A percentile compares a stretch with the other conserved stretches of the same genome.
These are phyloP conservation scores for Meloidogyne floridensis DNA, from an alignment of 1,140 invertebrate species.

Conservation along the genomic window DNA sequence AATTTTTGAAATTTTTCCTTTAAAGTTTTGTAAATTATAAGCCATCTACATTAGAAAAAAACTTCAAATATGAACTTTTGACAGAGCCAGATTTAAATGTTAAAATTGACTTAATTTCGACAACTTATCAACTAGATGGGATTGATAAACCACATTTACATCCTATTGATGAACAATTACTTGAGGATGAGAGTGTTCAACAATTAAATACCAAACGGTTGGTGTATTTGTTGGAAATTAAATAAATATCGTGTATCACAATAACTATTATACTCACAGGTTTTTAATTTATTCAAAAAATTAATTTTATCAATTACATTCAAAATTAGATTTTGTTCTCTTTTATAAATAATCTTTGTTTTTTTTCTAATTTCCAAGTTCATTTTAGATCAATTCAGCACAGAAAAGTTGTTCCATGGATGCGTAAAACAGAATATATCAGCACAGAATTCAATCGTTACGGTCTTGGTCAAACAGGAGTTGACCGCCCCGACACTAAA, in stretches of 20 bases:
- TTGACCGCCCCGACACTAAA: conserved; percentile 73
- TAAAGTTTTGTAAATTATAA: conserved; percentile 90
- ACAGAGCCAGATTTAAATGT: conserved; percentile 96
- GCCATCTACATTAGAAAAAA: conserved; percentile 82
- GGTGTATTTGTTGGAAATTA: neutral
- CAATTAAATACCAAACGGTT: conserved; percentile 40
- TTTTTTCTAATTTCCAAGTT: neutral
- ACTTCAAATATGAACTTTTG: conserved; percentile 91
- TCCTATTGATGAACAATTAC: conserved; percentile 40
- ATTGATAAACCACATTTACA: conserved; percentile 27
- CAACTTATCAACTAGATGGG: conserved; percentile 74
- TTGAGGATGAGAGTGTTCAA: conserved; percentile 32
- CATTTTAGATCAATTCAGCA: conserved; percentile 69
- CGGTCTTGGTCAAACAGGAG: conserved; percentile 72
- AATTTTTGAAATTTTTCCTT: neutral
- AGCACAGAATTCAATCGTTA: conserved; percentile 96
- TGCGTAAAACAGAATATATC: conserved; percentile 96
- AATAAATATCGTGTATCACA: too few species aligned
- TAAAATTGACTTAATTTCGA: conserved; percentile 89
- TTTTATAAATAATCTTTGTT: too few species aligned
- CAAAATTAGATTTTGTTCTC: too few species aligned
- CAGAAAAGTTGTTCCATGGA: conserved; percentile 89
- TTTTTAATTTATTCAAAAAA: too few species aligned
- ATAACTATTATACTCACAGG: too few species aligned
- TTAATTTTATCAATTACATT: too few species aligned